A percentile compares a stretch with the other conserved stretches of the same genome.
These are phyloP conservation scores for Stegodyphus mimosarum DNA, from an alignment of 1,140 invertebrate genomes.

Conservation along the genomic window DNA sequence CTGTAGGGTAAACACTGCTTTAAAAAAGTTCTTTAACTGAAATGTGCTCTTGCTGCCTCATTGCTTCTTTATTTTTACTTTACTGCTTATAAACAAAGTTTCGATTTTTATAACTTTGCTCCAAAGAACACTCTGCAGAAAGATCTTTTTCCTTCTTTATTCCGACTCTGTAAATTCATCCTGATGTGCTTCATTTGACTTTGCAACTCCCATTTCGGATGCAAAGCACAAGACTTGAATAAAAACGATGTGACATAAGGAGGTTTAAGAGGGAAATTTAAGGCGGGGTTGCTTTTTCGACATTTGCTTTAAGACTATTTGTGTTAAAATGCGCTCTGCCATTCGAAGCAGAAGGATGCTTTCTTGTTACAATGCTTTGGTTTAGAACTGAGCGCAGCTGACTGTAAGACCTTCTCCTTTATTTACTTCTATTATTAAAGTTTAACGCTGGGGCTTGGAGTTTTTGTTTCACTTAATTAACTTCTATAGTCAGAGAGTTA, in stretches of 20 bases:
- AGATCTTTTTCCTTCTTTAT: background rate
- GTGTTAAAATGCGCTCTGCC: slow-evolving; percentile 32
- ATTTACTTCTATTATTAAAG: too few relatives aligned
- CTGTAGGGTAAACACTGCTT: too few relatives aligned
- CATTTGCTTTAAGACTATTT: slow-evolving; percentile 38
- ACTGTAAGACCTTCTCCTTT: slow-evolving; percentile 5
- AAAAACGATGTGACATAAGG: slow-evolving; percentile 43
- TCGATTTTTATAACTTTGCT: slow-evolving; percentile 35
- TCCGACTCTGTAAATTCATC: slow-evolving; percentile 29
- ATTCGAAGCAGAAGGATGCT: slow-evolving; percentile 35
- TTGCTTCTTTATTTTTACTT: slow-evolving; percentile 32
- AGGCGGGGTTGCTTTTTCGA: slow-evolving; percentile 4
- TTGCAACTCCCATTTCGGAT: slow-evolving; percentile 29
- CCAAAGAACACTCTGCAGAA: slow-evolving; percentile 2
- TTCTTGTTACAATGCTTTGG: slow-evolving; percentile 19
- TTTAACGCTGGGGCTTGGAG: too few relatives aligned
- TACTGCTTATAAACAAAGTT: slow-evolving; percentile 35
- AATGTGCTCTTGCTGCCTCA: background rate
- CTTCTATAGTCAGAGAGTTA: too few relatives aligned
- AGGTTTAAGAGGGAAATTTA: slow-evolving; percentile 24
- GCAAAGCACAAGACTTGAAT: slow-evolving; percentile 51
- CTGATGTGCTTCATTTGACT: slow-evolving; percentile 47
- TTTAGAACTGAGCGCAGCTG: slow-evolving; percentile 19
- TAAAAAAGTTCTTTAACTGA: background rate
- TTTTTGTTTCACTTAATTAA: too few relatives aligned